Conservation (phyloP, 2,888 invertebrate species). For the Prostheceraeus crozeri region DNA sequence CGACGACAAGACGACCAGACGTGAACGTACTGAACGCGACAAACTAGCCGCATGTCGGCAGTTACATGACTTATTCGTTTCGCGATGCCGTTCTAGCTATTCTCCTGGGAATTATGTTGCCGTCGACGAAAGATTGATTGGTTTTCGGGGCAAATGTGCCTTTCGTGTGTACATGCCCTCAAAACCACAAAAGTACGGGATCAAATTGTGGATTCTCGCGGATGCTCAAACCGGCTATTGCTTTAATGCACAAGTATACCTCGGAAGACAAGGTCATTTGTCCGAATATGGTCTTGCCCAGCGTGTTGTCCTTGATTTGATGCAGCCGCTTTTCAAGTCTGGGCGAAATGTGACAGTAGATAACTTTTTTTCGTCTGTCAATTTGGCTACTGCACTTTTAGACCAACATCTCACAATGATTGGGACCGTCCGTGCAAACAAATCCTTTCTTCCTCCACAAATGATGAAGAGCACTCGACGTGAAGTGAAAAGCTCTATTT, state of each 20-base stretch:
- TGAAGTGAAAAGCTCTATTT: no score
- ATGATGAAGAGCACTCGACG: no score
- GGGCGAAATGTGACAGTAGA: no score
- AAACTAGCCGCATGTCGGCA: constrained; percentile 17
- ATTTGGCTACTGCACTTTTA: no score
- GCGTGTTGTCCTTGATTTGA: no score
- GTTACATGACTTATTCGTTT: constrained; percentile 4
- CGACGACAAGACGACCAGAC: constrained; percentile 5
- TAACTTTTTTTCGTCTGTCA: no score
- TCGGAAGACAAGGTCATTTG: background rate
- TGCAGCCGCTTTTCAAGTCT: no score
- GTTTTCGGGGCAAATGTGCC: background rate
- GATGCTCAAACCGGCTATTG: constrained; percentile 10
- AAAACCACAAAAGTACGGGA: constrained; percentile 8
- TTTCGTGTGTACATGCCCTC: constrained; percentile 7
- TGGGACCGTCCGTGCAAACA: no score
- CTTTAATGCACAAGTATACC: background rate
- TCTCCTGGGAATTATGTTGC: constrained; percentile 20
- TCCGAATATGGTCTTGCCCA: background rate
- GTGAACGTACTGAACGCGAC: constrained; percentile 19
- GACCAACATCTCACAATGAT: no score
- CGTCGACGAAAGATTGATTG: constrained; percentile 26
- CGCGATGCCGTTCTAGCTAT: constrained; percentile 14
- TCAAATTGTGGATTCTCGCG: background rate
- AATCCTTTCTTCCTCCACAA: no score